phyloP scores from a whole-genome alignment of 2,113 vertebrate species.

The Eidolon helvum region DNA sequence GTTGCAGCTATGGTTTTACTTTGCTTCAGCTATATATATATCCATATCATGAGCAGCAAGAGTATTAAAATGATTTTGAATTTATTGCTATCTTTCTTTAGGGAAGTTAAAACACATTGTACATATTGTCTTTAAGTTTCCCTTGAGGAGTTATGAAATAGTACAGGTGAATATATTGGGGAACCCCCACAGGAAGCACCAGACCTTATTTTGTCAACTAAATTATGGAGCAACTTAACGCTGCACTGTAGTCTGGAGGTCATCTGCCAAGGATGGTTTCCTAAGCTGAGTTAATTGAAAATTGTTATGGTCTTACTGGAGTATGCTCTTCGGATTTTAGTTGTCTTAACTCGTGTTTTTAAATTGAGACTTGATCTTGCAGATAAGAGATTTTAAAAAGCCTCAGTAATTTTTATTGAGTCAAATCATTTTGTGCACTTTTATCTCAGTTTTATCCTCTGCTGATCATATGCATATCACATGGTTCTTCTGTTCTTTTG shows the following conservation, averaged over 20 bases:
- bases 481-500: background rate
- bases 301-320: slow-evolving; percentile 20
- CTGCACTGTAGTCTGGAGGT: background rate
- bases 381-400: background rate
- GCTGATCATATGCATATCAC: background rate
- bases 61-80: slow-evolving; percentile 37
- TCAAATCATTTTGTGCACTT: slow-evolving; percentile 14
- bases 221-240: slow-evolving; percentile 43
- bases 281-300: slow-evolving; percentile 52
- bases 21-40: background rate
- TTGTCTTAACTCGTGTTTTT: slow-evolving; percentile 43
- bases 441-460: background rate
- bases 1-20: background rate
- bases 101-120: slow-evolving; percentile 26
- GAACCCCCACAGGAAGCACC: slow-evolving; percentile 46
- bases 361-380: background rate
- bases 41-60: background rate
- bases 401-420: slow-evolving; percentile 2
- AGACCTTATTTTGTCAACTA: slow-evolving; percentile 43
- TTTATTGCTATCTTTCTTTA: slow-evolving; percentile 48
- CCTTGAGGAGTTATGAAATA: slow-evolving; percentile 44
- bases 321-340: slow-evolving; percentile 12
- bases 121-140: slow-evolving; percentile 7
- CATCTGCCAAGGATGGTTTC: background rate
- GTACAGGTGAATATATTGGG: background rate